Conservation (phyloP, 1,140 invertebrate species). For the Coelopa frigida region DNA sequence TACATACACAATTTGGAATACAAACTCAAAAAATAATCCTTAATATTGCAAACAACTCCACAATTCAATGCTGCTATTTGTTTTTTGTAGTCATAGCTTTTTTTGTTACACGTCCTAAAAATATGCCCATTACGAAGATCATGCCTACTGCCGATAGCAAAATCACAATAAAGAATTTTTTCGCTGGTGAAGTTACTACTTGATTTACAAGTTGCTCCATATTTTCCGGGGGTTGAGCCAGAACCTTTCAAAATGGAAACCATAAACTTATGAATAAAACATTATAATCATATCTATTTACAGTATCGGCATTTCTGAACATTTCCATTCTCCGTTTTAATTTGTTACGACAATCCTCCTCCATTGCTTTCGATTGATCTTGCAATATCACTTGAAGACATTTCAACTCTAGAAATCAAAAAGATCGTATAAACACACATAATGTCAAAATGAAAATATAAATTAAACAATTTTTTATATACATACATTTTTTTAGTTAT, state of each 20-base stretch:
- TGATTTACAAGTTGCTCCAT: slow-evolving; percentile 63
- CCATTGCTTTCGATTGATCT: slow-evolving; percentile 59
- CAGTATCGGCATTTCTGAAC: slow-evolving; percentile 79
- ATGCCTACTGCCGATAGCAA: slow-evolving; percentile 62
- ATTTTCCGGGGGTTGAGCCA: slow-evolving; percentile 53
- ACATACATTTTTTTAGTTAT: neutral
- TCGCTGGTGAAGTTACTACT: slow-evolving; percentile 63
- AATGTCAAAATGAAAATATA: neutral
- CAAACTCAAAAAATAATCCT: no score
- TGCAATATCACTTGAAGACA: slow-evolving; percentile 70
- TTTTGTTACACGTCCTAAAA: slow-evolving; percentile 71
- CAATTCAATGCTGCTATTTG: slow-evolving; percentile 27
- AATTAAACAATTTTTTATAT: no score
- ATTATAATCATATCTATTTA: slow-evolving; percentile 9
- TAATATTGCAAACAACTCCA: no score
- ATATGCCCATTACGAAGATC: slow-evolving; percentile 74
- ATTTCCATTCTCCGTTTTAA: slow-evolving; percentile 75
- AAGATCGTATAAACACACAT: slow-evolving; percentile 9
- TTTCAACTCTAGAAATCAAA: slow-evolving; percentile 67
- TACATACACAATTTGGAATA: no score
- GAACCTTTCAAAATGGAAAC: slow-evolving; percentile 40
- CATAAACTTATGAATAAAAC: neutral
- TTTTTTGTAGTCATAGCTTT: slow-evolving; percentile 61
- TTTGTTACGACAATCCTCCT: slow-evolving; percentile 69
- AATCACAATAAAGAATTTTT: slow-evolving; percentile 69